phyloP scores from a whole-genome alignment of 2,888 invertebrate genomes.

The Frankliniella fusca region DNA sequence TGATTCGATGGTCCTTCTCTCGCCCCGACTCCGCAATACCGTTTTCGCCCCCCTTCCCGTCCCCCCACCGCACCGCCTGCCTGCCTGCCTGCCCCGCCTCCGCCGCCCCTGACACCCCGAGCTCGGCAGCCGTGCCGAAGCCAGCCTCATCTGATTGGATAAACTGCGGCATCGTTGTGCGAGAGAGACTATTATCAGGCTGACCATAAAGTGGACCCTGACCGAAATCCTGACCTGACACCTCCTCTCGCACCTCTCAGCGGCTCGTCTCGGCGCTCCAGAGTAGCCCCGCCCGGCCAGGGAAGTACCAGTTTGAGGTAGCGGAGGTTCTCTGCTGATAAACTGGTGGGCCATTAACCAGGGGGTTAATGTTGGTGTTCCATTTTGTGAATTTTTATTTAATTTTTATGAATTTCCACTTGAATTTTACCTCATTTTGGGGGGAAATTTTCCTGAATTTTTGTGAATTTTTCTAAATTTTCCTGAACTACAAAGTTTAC shows the following conservation, averaged over 20 bases:
- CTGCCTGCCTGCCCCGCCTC: not conserved
- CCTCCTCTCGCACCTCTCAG: constrained; percentile 4
- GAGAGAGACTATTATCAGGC: not conserved
- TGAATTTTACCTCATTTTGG: too few species aligned
- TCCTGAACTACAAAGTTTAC: too few species aligned
- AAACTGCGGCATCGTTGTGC: constrained; percentile 2
- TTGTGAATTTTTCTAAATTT: too few species aligned
- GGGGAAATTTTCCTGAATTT: too few species aligned
- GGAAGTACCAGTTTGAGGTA: not conserved
- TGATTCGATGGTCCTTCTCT: too few species aligned
- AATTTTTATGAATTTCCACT: too few species aligned
- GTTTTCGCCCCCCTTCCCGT: not conserved
- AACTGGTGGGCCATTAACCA: too few species aligned
- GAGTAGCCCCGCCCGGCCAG: not conserved
- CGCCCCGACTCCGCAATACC: not conserved
- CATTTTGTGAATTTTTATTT: too few species aligned
- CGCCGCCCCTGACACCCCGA: not conserved
- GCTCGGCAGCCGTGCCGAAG: not conserved
- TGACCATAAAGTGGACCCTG: constrained; percentile 11
- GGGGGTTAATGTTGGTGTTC: too few species aligned
- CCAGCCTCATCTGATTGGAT: not conserved
- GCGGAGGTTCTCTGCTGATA: too few species aligned
- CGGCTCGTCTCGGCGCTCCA: not conserved
- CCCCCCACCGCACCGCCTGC: not conserved
- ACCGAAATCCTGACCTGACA: not conserved